Evolutionary conservation across 2,113 vertebrate genomes (phyloP).

Genomic region (Cyanoramphus novaezelandiae): DNA sequence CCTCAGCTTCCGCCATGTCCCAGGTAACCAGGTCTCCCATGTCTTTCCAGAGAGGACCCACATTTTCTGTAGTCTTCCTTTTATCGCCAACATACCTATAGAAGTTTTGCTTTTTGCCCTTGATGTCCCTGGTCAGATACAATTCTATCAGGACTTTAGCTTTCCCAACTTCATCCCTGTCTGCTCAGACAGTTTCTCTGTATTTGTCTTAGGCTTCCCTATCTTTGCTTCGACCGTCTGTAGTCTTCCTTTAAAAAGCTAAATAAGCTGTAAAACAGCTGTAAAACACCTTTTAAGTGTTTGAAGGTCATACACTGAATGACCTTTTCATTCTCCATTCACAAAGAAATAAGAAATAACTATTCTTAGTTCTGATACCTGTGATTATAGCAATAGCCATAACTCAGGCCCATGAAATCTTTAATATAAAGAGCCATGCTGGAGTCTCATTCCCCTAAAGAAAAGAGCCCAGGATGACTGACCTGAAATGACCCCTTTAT

Average conservation of each 20-base stretch:
- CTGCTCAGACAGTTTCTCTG: not conserved
- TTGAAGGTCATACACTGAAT: conserved; percentile 50
- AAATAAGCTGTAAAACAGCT: conserved; percentile 63
- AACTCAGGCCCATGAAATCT: conserved; percentile 63
- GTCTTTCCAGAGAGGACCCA: not conserved
- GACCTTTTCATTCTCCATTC: conserved; percentile 58
- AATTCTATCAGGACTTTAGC: not conserved
- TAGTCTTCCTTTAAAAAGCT: conserved; percentile 46
- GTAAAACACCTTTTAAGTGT: conserved; percentile 72
- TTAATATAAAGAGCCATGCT: conserved; percentile 38
- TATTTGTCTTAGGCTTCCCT: not conserved
- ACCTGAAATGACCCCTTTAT: conserved; percentile 38
- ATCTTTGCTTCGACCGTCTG: not conserved
- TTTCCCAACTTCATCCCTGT: not conserved
- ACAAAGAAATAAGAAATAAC: conserved; percentile 68
- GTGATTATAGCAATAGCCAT: conserved; percentile 50
- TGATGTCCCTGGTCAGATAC: not conserved
- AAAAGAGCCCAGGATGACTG: conserved; percentile 50
- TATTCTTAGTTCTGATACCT: conserved; percentile 58
- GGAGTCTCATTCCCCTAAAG: conserved; percentile 23
- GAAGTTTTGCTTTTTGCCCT: not conserved
- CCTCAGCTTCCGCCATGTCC: not conserved
- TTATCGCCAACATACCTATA: not conserved
- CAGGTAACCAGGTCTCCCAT: not conserved
- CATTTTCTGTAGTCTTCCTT: not conserved